Conservation (phyloP, 2,113 vertebrate species). For the Boleophthalmus pectinirostris region DNA sequence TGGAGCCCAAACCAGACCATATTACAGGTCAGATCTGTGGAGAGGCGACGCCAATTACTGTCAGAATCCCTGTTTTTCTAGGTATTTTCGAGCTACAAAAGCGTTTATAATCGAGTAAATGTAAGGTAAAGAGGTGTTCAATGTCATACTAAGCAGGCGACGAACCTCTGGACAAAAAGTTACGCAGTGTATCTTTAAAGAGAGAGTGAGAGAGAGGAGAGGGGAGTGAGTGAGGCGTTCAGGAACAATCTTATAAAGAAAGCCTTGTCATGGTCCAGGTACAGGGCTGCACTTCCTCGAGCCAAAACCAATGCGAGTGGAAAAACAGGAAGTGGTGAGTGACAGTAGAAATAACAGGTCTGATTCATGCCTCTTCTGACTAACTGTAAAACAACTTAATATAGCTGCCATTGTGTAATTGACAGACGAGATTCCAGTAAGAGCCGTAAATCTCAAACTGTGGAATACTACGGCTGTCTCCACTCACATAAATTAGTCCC, state of each 20-base stretch:
- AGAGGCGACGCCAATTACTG: too few species aligned
- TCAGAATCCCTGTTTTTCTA: too few species aligned
- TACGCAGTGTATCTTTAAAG: too few species aligned
- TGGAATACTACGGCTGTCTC: slow-evolving; percentile 3
- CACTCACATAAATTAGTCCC: background rate
- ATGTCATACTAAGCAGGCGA: too few species aligned
- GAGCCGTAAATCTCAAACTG: background rate
- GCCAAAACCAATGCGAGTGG: slow-evolving; percentile 16
- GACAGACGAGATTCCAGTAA: slow-evolving; percentile 4
- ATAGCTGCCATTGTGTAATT: slow-evolving; percentile 1
- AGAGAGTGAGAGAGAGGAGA: too few species aligned
- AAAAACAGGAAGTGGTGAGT: slow-evolving; percentile 23
- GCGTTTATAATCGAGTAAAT: too few species aligned
- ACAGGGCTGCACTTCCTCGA: slow-evolving; percentile 11
- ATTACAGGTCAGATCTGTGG: too few species aligned
- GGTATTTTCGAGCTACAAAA: too few species aligned
- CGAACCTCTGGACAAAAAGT: too few species aligned
- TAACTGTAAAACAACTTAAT: slow-evolving; percentile 7
- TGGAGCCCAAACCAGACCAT: too few species aligned
- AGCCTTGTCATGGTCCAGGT: slow-evolving; percentile 46
- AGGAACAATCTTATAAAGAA: slow-evolving; percentile 39
- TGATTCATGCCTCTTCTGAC: slow-evolving; percentile 4
- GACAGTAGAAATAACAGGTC: slow-evolving; percentile 27
- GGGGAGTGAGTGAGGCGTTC: too few species aligned
- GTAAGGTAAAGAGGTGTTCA: too few species aligned